These are phyloP conservation scores for Germaria angustata DNA, from an alignment of 2,888 invertebrate species.

Conservation along the genomic window DNA sequence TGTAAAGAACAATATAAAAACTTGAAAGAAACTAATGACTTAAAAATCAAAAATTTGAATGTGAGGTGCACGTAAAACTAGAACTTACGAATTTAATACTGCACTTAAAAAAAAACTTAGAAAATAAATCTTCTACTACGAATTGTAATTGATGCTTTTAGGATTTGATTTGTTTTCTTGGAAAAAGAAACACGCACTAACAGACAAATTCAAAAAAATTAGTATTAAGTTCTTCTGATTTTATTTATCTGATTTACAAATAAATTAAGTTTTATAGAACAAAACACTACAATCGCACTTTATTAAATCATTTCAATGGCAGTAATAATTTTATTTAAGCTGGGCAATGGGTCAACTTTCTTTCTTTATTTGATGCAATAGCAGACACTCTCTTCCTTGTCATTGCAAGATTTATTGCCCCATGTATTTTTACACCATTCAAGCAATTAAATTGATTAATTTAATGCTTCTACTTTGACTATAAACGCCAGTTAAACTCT, in stretches of 20 bases:
- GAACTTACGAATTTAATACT: neutral
- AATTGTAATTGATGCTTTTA: slow-evolving; percentile 28
- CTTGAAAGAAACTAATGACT: slow-evolving; percentile 16
- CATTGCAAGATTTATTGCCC: slow-evolving; percentile 39
- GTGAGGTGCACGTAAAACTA: neutral
- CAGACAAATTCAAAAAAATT: slow-evolving; percentile 10
- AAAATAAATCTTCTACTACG: slow-evolving; percentile 10
- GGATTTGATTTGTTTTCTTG: slow-evolving; percentile 43
- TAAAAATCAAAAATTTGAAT: neutral
- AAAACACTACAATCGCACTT: slow-evolving; percentile 7
- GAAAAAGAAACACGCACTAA: slow-evolving; percentile 13
- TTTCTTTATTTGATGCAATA: neutral
- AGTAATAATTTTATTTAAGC: slow-evolving; percentile 25
- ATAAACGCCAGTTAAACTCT: slow-evolving; percentile 33
- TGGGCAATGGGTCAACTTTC: slow-evolving; percentile 25
- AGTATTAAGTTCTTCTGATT: slow-evolving; percentile 11
- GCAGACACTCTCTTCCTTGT: neutral
- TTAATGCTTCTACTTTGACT: slow-evolving; percentile 71
- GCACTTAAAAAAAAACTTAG: neutral
- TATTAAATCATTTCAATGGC: slow-evolving; percentile 52
- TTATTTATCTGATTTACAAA: slow-evolving; percentile 23
- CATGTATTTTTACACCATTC: slow-evolving; percentile 69
- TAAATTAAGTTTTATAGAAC: slow-evolving; percentile 11
- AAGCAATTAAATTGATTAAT: slow-evolving; percentile 80
- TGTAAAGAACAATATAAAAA: slow-evolving; percentile 18